Base-by-base conservation (phyloP, 2,888 invertebrate species). In the Acanthacorydalis orientalis region DNA sequence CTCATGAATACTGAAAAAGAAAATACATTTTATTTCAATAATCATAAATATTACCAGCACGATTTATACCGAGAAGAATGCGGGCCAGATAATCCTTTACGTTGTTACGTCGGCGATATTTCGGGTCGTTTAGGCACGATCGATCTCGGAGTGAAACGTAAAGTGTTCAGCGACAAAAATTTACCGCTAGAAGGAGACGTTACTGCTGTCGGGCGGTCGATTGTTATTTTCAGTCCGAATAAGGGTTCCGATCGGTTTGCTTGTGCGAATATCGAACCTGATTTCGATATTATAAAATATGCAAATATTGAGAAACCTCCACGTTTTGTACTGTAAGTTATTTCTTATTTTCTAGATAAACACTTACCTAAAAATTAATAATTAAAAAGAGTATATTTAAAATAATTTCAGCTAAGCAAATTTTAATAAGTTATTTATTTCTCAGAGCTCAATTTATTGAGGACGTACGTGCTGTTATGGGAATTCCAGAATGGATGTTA, bases 61-160 rank as follows among this genome's bases (percentile, higher is more conserved):
- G 88, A 89, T 51, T 68, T 89, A 44, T 93, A 93, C 64, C 75
- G 72, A 49, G 78, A 81, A 64, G 91, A 95, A 68, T 95, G 95
- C 61, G 84, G 84, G 0, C 76, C 85, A 0, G 83, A 86, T 62
- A 87, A 90, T 57, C 93, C 92, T 0, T 65, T 91, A 47, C 72
- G 93, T 2, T 95, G 95, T 61, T 84, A 91, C 60, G 85, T 92
- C 1, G 95, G 93, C 0, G 95, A 95, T 63, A 67, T 92, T 40
- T 85, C 90, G 0, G 80, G 87, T 0, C 74, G 92, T 52, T 68
- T 91, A 34, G 92, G 90, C 1, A 77, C 86, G 1, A 84, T 93
- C 44, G 77, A 80, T 57, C 72, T 95, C 33, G 93, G 93, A 2
- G 70, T 77, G 1, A 72, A 79, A 49, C 75, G 88, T 38, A 75